Evolutionary conservation across 53 echinoderm and acorn worm genomes (phyloP), one percentile per base, ranked within the genome.

Genomic region (Hippasteria phrygiana): DNA sequence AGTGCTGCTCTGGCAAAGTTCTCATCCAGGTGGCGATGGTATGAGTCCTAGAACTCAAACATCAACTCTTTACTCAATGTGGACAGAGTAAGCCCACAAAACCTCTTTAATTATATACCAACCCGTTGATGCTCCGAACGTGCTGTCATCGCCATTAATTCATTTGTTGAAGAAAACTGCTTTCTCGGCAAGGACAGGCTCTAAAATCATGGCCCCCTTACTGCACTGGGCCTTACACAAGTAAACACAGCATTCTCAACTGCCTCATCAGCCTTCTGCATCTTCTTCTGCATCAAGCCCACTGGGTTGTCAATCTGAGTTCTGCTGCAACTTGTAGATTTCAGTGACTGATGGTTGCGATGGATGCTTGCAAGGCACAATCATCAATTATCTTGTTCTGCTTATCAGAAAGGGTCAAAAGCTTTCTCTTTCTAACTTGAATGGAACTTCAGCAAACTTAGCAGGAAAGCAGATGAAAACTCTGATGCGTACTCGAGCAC

Each of bases 141-240:
- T 48, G 65, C 46, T 48, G 29, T 28, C 31, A 10, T 50, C 48
- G n/a, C 54, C 87, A 48, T 48, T n/a, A 35, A 64, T 63, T 28
- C 20, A 38, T 46, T 8, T 71, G 31, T 38, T 29, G 48, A 40
- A 83, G 1, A 66, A 4, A 18, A 64, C 14, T 7, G 83, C 83
- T 42, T 79, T 79, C 79, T 79, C 55, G 11, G 33, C 46, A 8
- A 83, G 67, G 26, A 83, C 22, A 20, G 63, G 83, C 24, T 34
- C 87, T 27, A 16, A 24, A 33, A 87, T 33, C 17, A 71, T 24
- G 45, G 59, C 72, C 9, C 87, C 50, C 20, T 64, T 64, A 33
- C 64, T 64, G 64, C 64, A 29, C 64, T 64, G 31, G 8, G 64
- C 64, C 64, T 28, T 33, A 51, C 48, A 77, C 77, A 77, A 26